Conservation (phyloP, 2,888 invertebrate species). For the Polietes domitor region DNA sequence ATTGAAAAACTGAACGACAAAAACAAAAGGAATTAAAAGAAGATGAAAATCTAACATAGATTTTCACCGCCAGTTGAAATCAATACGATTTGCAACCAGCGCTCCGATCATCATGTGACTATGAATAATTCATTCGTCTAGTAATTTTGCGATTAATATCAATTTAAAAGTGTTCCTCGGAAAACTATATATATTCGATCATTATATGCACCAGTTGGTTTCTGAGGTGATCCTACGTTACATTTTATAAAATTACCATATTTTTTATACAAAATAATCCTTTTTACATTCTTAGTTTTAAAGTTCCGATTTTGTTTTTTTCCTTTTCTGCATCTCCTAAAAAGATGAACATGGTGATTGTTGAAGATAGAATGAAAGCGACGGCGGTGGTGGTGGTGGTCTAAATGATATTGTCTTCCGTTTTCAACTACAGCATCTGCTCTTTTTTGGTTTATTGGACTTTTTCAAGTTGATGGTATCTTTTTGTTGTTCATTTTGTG, state of each 20-base stretch:
- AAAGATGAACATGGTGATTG: conserved; percentile 39
- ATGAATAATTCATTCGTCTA: neutral
- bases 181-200: conserved; percentile 55
- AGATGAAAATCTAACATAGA: conserved; percentile 26
- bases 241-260: conserved; percentile 46
- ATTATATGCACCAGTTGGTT: conserved; percentile 53
- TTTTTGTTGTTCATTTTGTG: conserved; percentile 79
- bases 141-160: neutral
- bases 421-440: conserved; percentile 80
- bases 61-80: neutral
- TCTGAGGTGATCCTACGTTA: conserved; percentile 34
- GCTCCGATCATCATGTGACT: neutral
- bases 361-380: conserved; percentile 41
- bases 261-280: conserved; percentile 63
- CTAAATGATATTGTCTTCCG: conserved; percentile 37
- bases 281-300: conserved; percentile 56
- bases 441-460: conserved; percentile 77
- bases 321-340: conserved; percentile 24
- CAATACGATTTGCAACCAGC: conserved; percentile 14
- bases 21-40: neutral
- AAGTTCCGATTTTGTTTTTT: conserved; percentile 22
- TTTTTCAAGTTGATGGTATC: conserved; percentile 78
- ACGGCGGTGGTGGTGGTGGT: conserved; percentile 42
- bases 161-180: conserved; percentile 13
- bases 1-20: conserved; percentile 2